Evolutionary conservation across 2,113 vertebrate genomes (phyloP), one percentile per base, ranked within the genome.

Genomic region (Cairina moschata): DNA sequence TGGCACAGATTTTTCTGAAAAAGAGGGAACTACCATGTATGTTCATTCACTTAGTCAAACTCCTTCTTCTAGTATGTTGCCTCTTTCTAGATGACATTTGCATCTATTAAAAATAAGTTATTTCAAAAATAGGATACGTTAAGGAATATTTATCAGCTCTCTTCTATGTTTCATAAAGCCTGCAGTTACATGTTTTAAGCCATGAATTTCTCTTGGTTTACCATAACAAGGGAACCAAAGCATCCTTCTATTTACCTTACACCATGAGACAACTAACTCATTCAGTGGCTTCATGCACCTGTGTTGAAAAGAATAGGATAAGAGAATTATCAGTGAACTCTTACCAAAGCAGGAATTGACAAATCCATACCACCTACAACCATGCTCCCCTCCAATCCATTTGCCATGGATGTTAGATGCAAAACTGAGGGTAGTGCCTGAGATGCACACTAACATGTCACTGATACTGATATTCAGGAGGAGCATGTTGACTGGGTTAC

Each of bases 331-430:
- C 29, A 29, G 0, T 38, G 48, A 73, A 74, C 14, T 63, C 99
- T 98, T 97, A 99, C 99, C 99, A 85, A 99, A 99, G 97, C 98
- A 99, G 87, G 99, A 98, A 97, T 99, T 99, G 98, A 98, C 98
- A 98, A 99, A 99, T 80, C 99, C 99, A 82, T 99, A 99, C 99
- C 98, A 99, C 91, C 97, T 98, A 86, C 99, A 99, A 29, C 98
- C 98, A 73, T 97, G 97, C 54, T 97, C 95, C 32, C 99, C 98
- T 92, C 98, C 98, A 58, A 99, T 97, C 99, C 99, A 99, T 72
- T 73, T 97, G 18, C 99, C 98, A 3, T 92, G 97, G 38, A 99
- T 95, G 60, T 98, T 99, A 92, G 98, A 98, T 36, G 98, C 98
- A 91, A 99, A 99, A 22, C 99, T 99, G 74, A 99, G 97, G 4